Base-by-base conservation (phyloP, 2,113 vertebrate genomes). In the Saccopteryx bilineata region DNA sequence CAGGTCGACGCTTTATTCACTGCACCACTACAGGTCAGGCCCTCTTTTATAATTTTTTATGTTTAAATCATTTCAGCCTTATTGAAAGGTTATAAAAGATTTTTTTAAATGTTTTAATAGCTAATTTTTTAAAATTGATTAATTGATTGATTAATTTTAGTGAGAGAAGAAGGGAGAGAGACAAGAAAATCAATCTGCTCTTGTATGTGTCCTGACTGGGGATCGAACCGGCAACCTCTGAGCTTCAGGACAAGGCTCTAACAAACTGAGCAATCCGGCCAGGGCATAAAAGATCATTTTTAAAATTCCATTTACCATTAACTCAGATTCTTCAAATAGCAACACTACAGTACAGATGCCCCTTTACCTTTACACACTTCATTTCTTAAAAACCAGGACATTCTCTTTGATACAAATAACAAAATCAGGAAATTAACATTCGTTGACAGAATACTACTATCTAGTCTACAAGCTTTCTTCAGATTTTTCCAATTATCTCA, bases 31-130 rank as follows among this genome's bases (percentile, higher is more conserved):
- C 39, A 39, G 39, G 39, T 39, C 39, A 39, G 39, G 39, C 3
- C 39, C 39, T 39, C 39, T 39, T 39, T 61, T 75, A 56, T 83
- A 58, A 28, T 50, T 69, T 93, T 79, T 33, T 76, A 74, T 50
- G 91, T 94, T 81, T 88, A 88, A 66, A 60, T 68, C 71, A 93
- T 52, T 91, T 95, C 79, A 71, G 60, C 65, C 54, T 80, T 93
- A 80, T 0, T 80, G 60, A 78, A 93, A 82, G 3, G 0, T 23
- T 71, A 1, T 26, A 66, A 65, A 33, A 31, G 23, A 65, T 52
- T 87, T 74, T 31, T 39, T 69, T 9, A 66, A 81, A 58, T 39
- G 39, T 39, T 39, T 39, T 39, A 39, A 39, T 39, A 39, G 39
- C 39, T 39, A 39, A 39, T 39, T 39, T 39, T 39, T 39, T 3